Evolutionary conservation across 2,888 invertebrate species (phyloP), one percentile per base, ranked within the genome.

Genomic region (Xylocampa areola): DNA sequence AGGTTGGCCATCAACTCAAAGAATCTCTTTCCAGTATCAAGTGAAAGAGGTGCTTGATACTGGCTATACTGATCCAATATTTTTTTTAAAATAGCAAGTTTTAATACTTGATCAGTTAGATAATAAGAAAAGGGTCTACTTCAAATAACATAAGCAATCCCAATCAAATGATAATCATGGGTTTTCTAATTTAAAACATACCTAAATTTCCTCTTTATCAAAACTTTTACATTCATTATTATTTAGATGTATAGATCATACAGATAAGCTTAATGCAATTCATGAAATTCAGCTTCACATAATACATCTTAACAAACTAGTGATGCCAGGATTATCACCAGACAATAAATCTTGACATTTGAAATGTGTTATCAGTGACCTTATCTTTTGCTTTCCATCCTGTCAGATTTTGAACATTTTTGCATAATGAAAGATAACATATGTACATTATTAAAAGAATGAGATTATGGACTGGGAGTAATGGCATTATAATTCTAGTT

Each of bases 351-450:
- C 64, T 69, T 73, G 74, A 67, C 69, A 69, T 19, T 10, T 13
- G 17, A 68, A 74, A 77, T 76, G 66, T 43, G 59, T 55, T 68
- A 77, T 77, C 74, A 73, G 43, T 80, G 80, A 80, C 79, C n/a
- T 66, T 70, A 80, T 79, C 51, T 66, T 21, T 8, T 23, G 41
- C 25, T 51, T 45, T 14, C 29, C 7, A 49, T 40, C 29, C 45
- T 54, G 49, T 44, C 35, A 49, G 32, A 36, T 50, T 33, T 47
- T 53, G 37, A 60, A 43, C 16, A 35, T 37, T n/a, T 51, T 40
- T 25, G 8, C 21, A 40, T 30, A 7, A 32, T 0, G 7, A n/a
- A 14, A 2, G 32, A n/a, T 8, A 10, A 21, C 13, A 3, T 0
- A 25, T 6, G 1, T 25, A 17, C 29, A 30, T 4, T n/a, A 7